These are phyloP conservation scores for Sporophila hypoxantha DNA, from an alignment of 2,113 vertebrate species.

Conservation along the genomic window DNA sequence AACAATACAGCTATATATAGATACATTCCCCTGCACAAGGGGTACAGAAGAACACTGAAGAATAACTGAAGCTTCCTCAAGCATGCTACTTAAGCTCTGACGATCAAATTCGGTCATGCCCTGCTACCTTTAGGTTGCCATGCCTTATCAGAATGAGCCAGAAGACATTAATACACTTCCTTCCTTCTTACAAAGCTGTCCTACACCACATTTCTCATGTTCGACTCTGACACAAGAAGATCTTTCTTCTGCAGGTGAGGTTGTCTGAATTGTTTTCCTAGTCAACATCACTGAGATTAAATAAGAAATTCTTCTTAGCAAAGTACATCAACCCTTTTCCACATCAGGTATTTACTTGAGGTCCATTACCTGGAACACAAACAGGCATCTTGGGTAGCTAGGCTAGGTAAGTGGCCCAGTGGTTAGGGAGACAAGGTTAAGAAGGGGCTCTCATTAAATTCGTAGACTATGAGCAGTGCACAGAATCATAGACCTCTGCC, in stretches of 20 bases:
- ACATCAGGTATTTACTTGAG: not conserved
- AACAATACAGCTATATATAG: not conserved
- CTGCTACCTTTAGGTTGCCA: not conserved
- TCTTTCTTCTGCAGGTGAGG: not conserved
- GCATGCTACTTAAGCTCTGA: not conserved
- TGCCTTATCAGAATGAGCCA: not conserved
- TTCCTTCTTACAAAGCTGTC: not conserved
- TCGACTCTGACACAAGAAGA: not conserved
- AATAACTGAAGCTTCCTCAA: not conserved
- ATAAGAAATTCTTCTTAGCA: not conserved
- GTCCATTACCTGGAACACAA: not conserved
- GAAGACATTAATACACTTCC: not conserved
- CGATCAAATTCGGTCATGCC: not conserved
- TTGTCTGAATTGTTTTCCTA: not conserved
- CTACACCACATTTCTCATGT: accelerated
- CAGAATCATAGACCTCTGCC: not conserved
- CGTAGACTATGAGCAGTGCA: not conserved
- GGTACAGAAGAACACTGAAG: not conserved
- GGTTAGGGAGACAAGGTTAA: not conserved
- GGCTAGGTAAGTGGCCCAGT: not conserved
- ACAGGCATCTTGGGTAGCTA: not conserved
- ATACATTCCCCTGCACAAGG: not conserved
- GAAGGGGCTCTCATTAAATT: not conserved
- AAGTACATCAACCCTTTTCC: not conserved
- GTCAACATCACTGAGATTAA: not conserved